These are phyloP conservation scores for Atlantisia rogersi DNA, from an alignment of 2,113 vertebrate genomes.

Conservation along the genomic window DNA sequence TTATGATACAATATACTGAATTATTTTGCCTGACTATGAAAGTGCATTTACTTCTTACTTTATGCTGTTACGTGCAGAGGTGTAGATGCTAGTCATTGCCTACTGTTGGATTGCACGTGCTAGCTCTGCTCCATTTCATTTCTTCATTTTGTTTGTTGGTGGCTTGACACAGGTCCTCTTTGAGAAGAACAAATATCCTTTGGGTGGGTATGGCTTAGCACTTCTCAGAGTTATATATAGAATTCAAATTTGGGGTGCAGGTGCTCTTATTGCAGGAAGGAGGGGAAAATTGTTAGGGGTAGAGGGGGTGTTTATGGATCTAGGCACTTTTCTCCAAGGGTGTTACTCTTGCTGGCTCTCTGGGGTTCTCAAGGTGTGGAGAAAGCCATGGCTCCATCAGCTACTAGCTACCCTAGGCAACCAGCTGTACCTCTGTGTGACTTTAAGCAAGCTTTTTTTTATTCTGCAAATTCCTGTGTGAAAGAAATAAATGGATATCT, in stretches of 20 bases:
- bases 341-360: background rate
- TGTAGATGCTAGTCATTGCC: background rate
- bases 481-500: background rate
- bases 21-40: background rate
- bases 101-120: rapidly evolving
- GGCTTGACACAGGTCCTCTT: background rate
- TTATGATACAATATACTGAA: rapidly evolving
- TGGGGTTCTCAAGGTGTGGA: background rate
- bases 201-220: rapidly evolving
- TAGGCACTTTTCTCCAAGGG: background rate
- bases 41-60: background rate
- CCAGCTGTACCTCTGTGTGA: background rate
- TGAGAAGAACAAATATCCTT: background rate
- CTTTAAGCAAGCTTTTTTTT: background rate
- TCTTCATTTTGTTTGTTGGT: background rate
- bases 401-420: background rate
- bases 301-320: background rate
- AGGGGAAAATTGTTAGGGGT: background rate
- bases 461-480: background rate
- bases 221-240: rapidly evolving
- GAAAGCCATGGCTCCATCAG: background rate
- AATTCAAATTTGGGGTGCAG: background rate
- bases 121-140: rapidly evolving
- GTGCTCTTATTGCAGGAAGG: background rate
- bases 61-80: background rate